Percentiles rank a stretch among this genome's conserved stretches.
Conservation (phyloP, 2,797 vertebrate species). For the Triplophysa yarkandensis region DNA sequence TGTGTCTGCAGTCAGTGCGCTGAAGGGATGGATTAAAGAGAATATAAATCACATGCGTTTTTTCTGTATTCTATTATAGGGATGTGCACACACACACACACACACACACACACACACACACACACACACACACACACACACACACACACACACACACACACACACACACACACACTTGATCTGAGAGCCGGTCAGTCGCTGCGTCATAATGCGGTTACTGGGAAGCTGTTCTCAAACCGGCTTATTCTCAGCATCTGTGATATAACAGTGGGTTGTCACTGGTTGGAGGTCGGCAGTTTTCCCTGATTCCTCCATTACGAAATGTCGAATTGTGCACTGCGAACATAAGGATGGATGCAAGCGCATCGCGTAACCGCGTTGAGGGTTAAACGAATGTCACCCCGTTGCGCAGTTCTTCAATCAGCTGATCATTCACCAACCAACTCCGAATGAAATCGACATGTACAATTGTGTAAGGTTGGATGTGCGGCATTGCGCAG, state of each 20-base stretch:
- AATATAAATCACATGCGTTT: neutral
- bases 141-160: no score
- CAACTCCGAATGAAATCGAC: neutral
- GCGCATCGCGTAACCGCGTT: neutral
- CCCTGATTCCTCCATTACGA: slow-evolving; percentile 38
- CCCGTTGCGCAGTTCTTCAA: slow-evolving; percentile 61
- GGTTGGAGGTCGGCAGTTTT: slow-evolving; percentile 53
- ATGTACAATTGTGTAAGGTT: neutral
- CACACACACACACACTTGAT: neutral
- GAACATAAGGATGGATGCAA: neutral
- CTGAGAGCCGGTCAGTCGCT: slow-evolving; percentile 10
- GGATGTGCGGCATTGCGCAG: neutral
- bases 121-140: no score
- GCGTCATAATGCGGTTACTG: slow-evolving; percentile 85
- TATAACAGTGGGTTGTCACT: slow-evolving; percentile 67
- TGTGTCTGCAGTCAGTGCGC: neutral
- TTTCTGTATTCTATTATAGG: neutral
- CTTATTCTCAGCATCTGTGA: slow-evolving; percentile 73
- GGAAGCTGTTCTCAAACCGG: slow-evolving; percentile 71
- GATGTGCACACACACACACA: neutral
- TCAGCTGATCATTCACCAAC: slow-evolving; percentile 47
- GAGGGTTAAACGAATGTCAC: slow-evolving; percentile 43
- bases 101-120: no score
- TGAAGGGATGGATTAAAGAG: neutral
- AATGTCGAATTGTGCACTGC: slow-evolving; percentile 9